Evolutionary conservation across 2,888 invertebrate genomes (phyloP), one percentile per base, ranked within the genome.

Genomic region (Sipunculus nudus): DNA sequence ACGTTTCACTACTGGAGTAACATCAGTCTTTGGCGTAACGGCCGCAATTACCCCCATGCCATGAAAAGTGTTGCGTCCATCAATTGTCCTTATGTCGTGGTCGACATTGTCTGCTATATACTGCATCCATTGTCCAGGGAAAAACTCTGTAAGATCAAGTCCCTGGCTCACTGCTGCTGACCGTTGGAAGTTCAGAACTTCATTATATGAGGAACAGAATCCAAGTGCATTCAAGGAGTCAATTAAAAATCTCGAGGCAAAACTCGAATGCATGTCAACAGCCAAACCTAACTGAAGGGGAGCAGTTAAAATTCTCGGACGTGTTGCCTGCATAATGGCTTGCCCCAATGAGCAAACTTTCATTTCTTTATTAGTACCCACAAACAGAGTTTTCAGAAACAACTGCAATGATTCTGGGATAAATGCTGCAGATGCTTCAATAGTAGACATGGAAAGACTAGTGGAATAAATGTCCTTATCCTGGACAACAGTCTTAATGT

Each of bases 231-330:
- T 40, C 25, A 74, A 53, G 3, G 64, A 58, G 41, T 75, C 75
- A 23, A 74, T 56, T 6, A 73, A 57, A 57, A 59, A 71, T 31
- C 52, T 63, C 13, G 73, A 74, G 16, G 47, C 58, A 60, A 60
- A 72, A 16, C 61, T 65, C 31, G 71, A 67, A 45, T 72, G 72
- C 32, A 73, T n/a, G 49, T 73, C 71, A 1, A 73, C 58, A 19
- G 55, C 71, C 3, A 73, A 53, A 3, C 68, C 72, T 10, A 74
- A 4, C 49, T 70, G 70, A 5, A 74, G 43, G 26, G 72, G 71
- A 16, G 71, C 56, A 21, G 72, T 32, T 2, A 71, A 19, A 3
- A 47, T 35, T 40, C 65, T 53, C 35, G 73, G 72, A 25, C 68
- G 45, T 16, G 58, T 29, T 25, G 70, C 67, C 41, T 71, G 71